A percentile compares a stretch with the other conserved stretches of the same genome.
These are phyloP conservation scores for Campaea margaritaria DNA, from an alignment of 2,888 invertebrate species.

Conservation along the genomic window DNA sequence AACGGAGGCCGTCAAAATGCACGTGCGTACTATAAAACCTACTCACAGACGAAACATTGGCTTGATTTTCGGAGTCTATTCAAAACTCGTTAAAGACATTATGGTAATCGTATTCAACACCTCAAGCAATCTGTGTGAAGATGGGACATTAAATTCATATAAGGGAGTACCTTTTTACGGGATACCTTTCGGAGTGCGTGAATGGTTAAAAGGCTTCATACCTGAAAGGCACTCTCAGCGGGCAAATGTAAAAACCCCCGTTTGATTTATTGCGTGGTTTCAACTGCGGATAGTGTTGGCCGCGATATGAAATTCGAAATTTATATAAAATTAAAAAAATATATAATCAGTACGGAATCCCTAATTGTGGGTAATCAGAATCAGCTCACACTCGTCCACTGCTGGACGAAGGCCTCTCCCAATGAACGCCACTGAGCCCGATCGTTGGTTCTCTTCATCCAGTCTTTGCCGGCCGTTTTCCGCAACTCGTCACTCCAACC, in stretches of 20 bases:
- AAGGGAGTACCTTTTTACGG: slow-evolving; percentile 20
- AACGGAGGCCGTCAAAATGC: too few relatives aligned
- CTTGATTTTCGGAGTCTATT: not conserved
- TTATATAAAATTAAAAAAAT: not conserved
- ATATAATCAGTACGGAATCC: too few relatives aligned
- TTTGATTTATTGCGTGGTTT: slow-evolving; percentile 54
- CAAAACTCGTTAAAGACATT: slow-evolving; percentile 12
- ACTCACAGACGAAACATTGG: not conserved
- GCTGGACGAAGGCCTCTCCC: too few relatives aligned
- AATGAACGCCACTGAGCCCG: too few relatives aligned
- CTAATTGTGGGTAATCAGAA: too few relatives aligned
- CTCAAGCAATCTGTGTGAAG: slow-evolving; percentile 13
- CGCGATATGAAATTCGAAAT: slow-evolving; percentile 2
- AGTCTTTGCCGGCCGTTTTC: too few relatives aligned
- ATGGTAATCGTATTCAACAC: slow-evolving; percentile 25
- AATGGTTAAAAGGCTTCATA: slow-evolving; percentile 22
- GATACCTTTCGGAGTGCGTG: slow-evolving; percentile 28
- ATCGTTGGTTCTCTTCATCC: too few relatives aligned
- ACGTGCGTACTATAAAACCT: too few relatives aligned
- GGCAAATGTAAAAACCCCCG: slow-evolving; percentile 43
- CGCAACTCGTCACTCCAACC: too few relatives aligned
- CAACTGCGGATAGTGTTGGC: slow-evolving; percentile 35
- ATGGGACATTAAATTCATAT: slow-evolving; percentile 27
- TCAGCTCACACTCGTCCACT: too few relatives aligned
- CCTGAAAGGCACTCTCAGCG: slow-evolving; percentile 22